Conservation (phyloP, 2,888 invertebrate species). For the Xestia c-nigrum region DNA sequence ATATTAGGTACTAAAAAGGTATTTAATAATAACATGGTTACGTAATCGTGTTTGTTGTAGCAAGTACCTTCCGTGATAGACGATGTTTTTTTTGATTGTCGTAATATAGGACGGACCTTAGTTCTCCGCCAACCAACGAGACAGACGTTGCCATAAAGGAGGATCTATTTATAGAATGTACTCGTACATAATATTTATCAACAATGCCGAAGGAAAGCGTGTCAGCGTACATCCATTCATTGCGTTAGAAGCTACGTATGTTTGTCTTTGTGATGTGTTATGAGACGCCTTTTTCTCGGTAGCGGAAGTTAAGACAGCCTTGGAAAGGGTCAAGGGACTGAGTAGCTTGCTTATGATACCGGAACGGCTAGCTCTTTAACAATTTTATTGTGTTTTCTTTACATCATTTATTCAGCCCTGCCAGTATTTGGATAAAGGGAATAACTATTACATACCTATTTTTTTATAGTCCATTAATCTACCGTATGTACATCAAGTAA, state of each 20-base stretch:
- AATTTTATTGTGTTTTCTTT: not conserved
- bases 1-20: conserved; percentile 23
- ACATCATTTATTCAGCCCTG: not conserved
- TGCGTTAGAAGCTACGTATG: conserved; percentile 27
- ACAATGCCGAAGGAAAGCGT: conserved; percentile 36
- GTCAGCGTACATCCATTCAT: conserved; percentile 13
- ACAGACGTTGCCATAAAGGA: conserved; percentile 7
- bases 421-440: not conserved
- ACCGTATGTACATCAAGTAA: not conserved
- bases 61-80: not conserved
- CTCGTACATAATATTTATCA: conserved; percentile 19
- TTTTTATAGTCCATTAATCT: not conserved
- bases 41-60: conserved; percentile 14
- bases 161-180: conserved; percentile 23
- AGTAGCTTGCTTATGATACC: conserved; percentile 24
- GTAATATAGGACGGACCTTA: not conserved
- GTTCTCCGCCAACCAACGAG: not conserved
- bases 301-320: conserved; percentile 61
- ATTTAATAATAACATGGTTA: not conserved
- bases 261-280: conserved; percentile 49
- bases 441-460: not conserved
- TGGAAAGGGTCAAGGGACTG: conserved; percentile 61
- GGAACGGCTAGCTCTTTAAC: conserved; percentile 26
- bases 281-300: conserved; percentile 32
- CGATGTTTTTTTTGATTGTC: not conserved